Evolutionary conservation across 2,888 invertebrate species (phyloP).

Genomic region (Drosophila suboccidentalis): DNA sequence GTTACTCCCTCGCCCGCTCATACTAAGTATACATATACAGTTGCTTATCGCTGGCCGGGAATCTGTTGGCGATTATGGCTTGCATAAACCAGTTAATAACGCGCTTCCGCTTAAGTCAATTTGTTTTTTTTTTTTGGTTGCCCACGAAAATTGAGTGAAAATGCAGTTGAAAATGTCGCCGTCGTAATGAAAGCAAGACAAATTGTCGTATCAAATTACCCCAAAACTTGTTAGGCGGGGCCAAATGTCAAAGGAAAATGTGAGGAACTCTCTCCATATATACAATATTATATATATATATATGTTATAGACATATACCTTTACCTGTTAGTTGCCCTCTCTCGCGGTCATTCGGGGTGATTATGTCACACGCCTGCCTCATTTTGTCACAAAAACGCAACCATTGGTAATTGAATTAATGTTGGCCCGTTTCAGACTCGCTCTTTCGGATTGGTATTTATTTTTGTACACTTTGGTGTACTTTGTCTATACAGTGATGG

Average conservation of each 20-base stretch:
- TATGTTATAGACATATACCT: neutral
- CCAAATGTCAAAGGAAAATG: conserved; percentile 47
- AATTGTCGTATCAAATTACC: conserved; percentile 83
- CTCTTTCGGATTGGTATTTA: conserved; percentile 13
- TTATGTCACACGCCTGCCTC: conserved; percentile 79
- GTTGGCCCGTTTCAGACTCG: conserved; percentile 40
- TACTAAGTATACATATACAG: neutral
- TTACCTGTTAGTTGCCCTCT: conserved; percentile 2
- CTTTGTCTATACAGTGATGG: conserved; percentile 4
- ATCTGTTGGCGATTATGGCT: conserved; percentile 81
- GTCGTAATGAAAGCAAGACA: conserved; percentile 75
- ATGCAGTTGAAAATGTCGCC: conserved; percentile 63
- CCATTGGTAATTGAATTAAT: conserved; percentile 83
- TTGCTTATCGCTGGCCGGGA: conserved; percentile 61
- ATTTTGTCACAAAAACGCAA: conserved; percentile 61
- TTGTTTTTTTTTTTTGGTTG: conserved; percentile 25
- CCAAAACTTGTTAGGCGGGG: conserved; percentile 57
- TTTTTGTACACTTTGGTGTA: conserved; percentile 13
- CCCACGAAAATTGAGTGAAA: conserved; percentile 77
- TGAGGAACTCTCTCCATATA: conserved; percentile 1
- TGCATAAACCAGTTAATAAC: conserved; percentile 85
- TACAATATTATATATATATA: neutral
- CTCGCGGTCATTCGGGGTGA: conserved; percentile 40
- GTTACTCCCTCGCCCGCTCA: conserved; percentile 16
- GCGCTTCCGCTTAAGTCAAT: conserved; percentile 82